phyloP scores from a whole-genome alignment of 2,113 vertebrate species.

The Mobula birostris region DNA sequence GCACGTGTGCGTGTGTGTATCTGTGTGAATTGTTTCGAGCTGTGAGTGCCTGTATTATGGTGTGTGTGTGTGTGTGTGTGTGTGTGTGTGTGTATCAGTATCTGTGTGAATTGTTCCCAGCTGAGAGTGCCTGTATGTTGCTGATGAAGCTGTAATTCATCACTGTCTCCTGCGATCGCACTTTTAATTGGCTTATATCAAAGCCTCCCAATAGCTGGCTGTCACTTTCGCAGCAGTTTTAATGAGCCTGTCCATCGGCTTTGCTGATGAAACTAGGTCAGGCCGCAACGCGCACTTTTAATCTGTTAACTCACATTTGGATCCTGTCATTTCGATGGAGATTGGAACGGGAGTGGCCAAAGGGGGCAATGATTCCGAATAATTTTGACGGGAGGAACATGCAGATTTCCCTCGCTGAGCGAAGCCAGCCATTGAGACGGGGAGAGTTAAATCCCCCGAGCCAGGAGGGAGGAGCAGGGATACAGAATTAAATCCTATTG shows the following conservation, averaged over 20 bases:
- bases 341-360: not conserved
- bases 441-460: not conserved
- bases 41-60: not conserved
- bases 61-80: slow-evolving; percentile 39
- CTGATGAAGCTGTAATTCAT: slow-evolving; percentile 1
- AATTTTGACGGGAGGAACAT: not conserved
- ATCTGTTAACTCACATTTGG: slow-evolving; percentile 7
- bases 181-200: slow-evolving; percentile 4
- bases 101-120: not conserved
- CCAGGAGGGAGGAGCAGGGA: not conserved
- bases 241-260: slow-evolving; percentile 19
- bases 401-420: not conserved
- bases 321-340: not conserved
- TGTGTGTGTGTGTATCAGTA: not conserved
- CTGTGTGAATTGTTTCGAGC: no score
- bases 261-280: not conserved
- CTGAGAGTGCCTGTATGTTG: no score
- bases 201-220: not conserved
- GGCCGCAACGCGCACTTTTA: not conserved
- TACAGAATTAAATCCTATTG: not conserved
- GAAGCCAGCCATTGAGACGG: not conserved
- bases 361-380: not conserved
- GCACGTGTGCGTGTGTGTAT: slow-evolving; percentile 15
- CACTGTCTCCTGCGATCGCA: not conserved
- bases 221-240: not conserved